Base-by-base conservation (phyloP, 1,140 invertebrate species). In the Drosophila miranda region DNA sequence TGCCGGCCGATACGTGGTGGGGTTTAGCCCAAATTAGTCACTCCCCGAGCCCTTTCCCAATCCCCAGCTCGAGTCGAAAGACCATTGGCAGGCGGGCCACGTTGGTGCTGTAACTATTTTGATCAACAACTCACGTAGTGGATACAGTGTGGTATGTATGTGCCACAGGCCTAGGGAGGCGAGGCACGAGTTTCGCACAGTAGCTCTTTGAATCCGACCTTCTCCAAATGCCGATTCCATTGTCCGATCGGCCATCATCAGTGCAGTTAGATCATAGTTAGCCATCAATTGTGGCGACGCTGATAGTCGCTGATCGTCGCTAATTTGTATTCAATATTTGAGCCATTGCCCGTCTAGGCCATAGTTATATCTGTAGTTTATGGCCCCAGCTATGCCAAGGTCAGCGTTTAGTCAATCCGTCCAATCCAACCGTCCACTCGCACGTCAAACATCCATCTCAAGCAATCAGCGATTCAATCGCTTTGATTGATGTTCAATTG, bases 401-500 rank as follows among this genome's bases (percentile, higher is more conserved):
- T 72, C 80, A 75, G 43, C 46, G 19, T 48, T 68, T 68, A 68
- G 62, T 50, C 64, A 68, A 41, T n/a, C n/a, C n/a, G n/a, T n/a
- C n/a, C n/a, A n/a, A n/a, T n/a, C n/a, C n/a, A n/a, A 23, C 43
- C 44, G 50, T 43, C 41, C 30, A 34, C 30, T 34, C 30, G 30
- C 30, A 34, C 3, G 3, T 9, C 30, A 34, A 34, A 59, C 66
- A 77, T 51, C 72, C 66, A 54, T 82, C 59, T 78, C 56, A 19
- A 48, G 54, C 34, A 78, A 72, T 75, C 49, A 59, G 49, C 54
- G 55, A 54, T 67, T 68, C 78, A 81, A 81, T 82, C 78, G 49
- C 73, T 73, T 72, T 79, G 80, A 84, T 79, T 84, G 80, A 84
- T 84, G 84, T 76, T 67, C 71, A 54, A 68, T 73, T 66, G 60